Evolutionary conservation across 1,140 invertebrate genomes (phyloP).

Genomic region (Drosophila sucinea): DNA sequence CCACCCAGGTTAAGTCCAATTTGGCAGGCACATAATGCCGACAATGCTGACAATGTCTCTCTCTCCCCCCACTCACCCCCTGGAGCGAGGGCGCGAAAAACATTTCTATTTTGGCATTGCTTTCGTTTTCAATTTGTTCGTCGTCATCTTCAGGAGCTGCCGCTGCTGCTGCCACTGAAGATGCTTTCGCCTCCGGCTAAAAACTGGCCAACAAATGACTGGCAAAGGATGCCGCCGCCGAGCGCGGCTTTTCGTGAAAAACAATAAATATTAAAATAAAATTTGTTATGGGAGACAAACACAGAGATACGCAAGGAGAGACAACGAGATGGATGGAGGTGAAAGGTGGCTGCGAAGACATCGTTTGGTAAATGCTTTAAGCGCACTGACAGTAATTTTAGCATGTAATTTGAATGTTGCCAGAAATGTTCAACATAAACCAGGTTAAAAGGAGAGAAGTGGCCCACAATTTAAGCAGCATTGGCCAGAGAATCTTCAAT

Average conservation of each 20-base stretch:
- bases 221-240: constrained; percentile 10
- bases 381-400: constrained; percentile 68
- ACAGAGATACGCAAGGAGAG: neutral
- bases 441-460: neutral
- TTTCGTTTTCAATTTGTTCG: constrained; percentile 78
- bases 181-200: constrained; percentile 32
- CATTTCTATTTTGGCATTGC: constrained; percentile 79
- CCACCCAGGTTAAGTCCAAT: constrained; percentile 73
- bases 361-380: constrained; percentile 61
- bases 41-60: constrained; percentile 76
- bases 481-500: constrained; percentile 30
- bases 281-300: constrained; percentile 64
- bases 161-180: too few species aligned
- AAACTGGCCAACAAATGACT: constrained; percentile 44
- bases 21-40: constrained; percentile 70
- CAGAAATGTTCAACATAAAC: constrained; percentile 22
- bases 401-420: constrained; percentile 70
- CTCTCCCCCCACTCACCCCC: neutral
- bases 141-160: constrained; percentile 32
- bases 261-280: constrained; percentile 80
- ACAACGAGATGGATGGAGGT: constrained; percentile 23
- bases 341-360: constrained; percentile 16
- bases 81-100: constrained; percentile 51
- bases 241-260: constrained; percentile 65
- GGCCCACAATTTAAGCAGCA: neutral